Evolutionary conservation across 2,888 invertebrate species (phyloP).

Genomic region (Zele albiditarsus): DNA sequence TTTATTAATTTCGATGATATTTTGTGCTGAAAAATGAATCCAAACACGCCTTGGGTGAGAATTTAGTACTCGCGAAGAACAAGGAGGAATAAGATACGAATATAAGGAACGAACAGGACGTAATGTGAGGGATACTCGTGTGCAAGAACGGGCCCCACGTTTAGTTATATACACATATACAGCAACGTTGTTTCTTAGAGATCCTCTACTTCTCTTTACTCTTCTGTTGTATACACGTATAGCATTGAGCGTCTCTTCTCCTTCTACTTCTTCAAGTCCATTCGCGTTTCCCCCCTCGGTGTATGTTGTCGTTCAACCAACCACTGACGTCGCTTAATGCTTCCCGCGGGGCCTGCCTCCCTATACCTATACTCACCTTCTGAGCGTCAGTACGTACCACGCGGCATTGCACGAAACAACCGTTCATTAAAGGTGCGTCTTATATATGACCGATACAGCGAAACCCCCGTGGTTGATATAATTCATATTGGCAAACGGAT

Average conservation of each 20-base stretch:
- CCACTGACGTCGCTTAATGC: slow-evolving; percentile 30
- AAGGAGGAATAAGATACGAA: slow-evolving; percentile 35
- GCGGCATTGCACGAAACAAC: slow-evolving; percentile 70
- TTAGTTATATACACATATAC: neutral
- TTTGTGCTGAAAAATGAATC: too few relatives aligned
- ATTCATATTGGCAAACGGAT: neutral
- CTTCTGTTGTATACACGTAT: neutral
- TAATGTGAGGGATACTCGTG: slow-evolving; percentile 8
- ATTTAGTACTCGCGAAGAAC: slow-evolving; percentile 33
- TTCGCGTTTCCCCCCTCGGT: slow-evolving; percentile 30
- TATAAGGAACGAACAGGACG: slow-evolving; percentile 41
- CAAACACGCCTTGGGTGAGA: slow-evolving; percentile 6
- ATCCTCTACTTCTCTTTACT: neutral
- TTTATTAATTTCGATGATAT: too few relatives aligned
- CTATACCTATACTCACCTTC: slow-evolving; percentile 65
- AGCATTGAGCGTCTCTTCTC: slow-evolving; percentile 12
- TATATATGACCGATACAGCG: neutral
- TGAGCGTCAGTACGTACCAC: slow-evolving; percentile 70
- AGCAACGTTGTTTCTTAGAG: neutral
- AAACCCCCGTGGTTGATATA: slow-evolving; percentile 4
- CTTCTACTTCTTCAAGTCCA: slow-evolving; percentile 26
- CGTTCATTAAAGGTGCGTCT: slow-evolving; percentile 61
- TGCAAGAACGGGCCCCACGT: slow-evolving; percentile 6
- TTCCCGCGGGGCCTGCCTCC: slow-evolving; percentile 46
- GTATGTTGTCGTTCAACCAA: slow-evolving; percentile 17